Conservation (phyloP, 92 coral and sea anemone genomes). For the Desmophyllum pertusum region DNA sequence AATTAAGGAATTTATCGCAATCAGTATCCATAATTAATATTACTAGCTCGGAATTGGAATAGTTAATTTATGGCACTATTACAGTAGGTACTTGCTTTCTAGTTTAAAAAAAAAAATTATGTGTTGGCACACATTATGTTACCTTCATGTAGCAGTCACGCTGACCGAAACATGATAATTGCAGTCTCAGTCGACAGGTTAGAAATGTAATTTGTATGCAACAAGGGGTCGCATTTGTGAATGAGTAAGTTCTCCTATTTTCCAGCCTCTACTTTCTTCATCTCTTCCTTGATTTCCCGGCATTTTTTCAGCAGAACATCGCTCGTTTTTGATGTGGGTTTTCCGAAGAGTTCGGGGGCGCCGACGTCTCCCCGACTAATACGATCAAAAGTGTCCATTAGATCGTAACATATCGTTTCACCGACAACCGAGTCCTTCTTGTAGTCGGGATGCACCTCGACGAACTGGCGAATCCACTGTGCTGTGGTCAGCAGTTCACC, state of each 20-base stretch:
- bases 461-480: conserved; percentile 93
- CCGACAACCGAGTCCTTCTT: conserved; percentile 89
- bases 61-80: no score
- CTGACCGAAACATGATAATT: background rate
- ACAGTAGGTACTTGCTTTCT: no score
- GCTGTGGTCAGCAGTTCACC: conserved; percentile 99
- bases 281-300: conserved; percentile 70
- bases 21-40: no score
- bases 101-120: no score
- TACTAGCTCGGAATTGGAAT: no score
- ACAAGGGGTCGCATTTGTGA: no score
- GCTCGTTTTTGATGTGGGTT: conserved; percentile 82
- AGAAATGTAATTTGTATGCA: background rate
- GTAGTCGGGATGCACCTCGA: conserved; percentile 83
- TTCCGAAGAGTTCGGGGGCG: conserved; percentile 86
- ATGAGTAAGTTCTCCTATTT: background rate
- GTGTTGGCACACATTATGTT: background rate
- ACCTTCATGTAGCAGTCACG: background rate
- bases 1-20: no score
- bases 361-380: conserved; percentile 76
- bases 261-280: conserved; percentile 56
- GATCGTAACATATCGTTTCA: conserved; percentile 88
- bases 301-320: conserved; percentile 74
- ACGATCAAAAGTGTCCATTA: conserved; percentile 77
- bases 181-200: background rate